These are phyloP conservation scores for Leptinotarsa tumamoca DNA, from an alignment of 2,888 invertebrate genomes.

Conservation along the genomic window DNA sequence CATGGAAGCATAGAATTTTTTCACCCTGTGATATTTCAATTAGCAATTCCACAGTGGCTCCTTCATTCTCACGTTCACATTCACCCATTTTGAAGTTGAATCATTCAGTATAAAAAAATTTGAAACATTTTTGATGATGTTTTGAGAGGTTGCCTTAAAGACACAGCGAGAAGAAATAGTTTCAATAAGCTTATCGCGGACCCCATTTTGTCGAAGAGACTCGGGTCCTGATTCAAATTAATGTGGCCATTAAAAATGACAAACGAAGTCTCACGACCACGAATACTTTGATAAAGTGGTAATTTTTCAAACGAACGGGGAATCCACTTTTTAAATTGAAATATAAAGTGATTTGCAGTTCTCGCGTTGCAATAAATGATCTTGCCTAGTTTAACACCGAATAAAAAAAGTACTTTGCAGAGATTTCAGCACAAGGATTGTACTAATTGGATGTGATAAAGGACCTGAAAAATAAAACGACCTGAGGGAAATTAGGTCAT, in stretches of 20 bases:
- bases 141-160: not conserved
- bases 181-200: not conserved
- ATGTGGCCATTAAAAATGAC: conserved; percentile 14
- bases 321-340: conserved; percentile 4
- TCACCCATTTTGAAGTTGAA: too few species aligned
- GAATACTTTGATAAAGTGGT: conserved; percentile 9
- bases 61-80: too few species aligned
- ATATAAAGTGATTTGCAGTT: conserved; percentile 9
- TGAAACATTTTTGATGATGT: too few species aligned
- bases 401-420: not conserved
- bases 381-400: not conserved
- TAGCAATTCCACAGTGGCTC: too few species aligned
- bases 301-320: conserved; percentile 3
- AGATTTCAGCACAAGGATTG: not conserved
- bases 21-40: too few species aligned
- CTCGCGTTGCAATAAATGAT: not conserved
- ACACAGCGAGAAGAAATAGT: not conserved
- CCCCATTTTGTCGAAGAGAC: not conserved
- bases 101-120: too few species aligned
- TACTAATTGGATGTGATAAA: not conserved
- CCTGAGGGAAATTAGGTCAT: too few species aligned
- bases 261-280: conserved; percentile 10
- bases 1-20: too few species aligned
- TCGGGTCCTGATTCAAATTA: not conserved
- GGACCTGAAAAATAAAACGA: not conserved